Base-by-base conservation (phyloP, 2,888 invertebrate species). In the Parapristionchus giblindavisi region DNA sequence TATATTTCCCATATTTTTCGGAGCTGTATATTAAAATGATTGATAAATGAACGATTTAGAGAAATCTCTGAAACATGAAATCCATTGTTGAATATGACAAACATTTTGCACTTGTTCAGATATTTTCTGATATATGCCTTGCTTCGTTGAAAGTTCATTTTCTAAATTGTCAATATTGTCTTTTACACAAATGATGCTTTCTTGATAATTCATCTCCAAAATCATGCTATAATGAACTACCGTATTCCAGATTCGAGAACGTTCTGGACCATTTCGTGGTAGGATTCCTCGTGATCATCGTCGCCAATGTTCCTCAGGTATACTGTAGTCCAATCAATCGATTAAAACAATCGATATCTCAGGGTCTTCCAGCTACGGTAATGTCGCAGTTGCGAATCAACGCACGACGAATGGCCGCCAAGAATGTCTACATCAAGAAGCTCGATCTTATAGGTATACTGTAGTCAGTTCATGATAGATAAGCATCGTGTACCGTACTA, bases 351-450 rank as follows among this genome's bases (percentile, higher is more conserved):
- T n/a, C n/a, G n/a, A n/a, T n/a, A n/a, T n/a, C n/a, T 24, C 84
- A 82, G 71, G 83, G 87, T 24, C 80, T 87, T 4, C 87, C 87
- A 8, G 87, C 87, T 5, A 87, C 85, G n/a, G 84, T 87, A 5
- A 86, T 87, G 84, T 85, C 85, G 0, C 87, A 87, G 66, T 52
- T 87, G 40, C 80, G 79, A 72, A 87, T 87, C 56, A 87, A 87
- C 68, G 87, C 98, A 76, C 92, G 99, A 83, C 93, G 99, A 90
- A 99, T 99, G 99, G 99, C 99, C 87, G 98, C 98, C 92, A 99
- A 99, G 92, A 99, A 99, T 90, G 99, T 99, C 87, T 99, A 99
- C 89, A 99, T 99, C 76, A 85, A 86, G 75, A 83, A 84, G 48
- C 77, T 87, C 34, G 87, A 87, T 71, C 75, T 87, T 11, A 86